Conservation (phyloP, 2,113 vertebrate genomes). For the Neolamprologus brichardi region DNA sequence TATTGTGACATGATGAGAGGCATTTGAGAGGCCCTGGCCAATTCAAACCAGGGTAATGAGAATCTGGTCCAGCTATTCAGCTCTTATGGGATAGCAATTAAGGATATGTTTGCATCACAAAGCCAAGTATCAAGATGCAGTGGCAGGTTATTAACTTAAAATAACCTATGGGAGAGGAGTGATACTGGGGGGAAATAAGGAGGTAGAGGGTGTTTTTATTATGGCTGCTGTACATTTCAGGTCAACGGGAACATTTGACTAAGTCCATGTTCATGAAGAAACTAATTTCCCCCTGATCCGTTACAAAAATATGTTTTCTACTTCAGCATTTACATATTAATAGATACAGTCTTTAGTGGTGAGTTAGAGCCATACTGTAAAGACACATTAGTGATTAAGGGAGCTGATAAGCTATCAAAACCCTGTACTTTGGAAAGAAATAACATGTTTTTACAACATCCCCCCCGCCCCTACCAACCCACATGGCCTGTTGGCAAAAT, state of each 20-base stretch:
- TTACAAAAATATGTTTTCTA: background rate
- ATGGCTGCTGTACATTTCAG: background rate
- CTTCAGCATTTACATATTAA: background rate
- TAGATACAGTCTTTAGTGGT: background rate
- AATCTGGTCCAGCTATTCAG: conserved; percentile 59
- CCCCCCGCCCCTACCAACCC: conserved; percentile 18
- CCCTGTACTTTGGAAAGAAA: conserved; percentile 49
- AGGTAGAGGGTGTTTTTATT: conserved; percentile 9
- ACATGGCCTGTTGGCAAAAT: conserved; percentile 68
- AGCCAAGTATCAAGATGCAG: conserved; percentile 58
- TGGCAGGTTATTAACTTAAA: conserved; percentile 68
- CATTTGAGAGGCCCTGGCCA: conserved; percentile 43
- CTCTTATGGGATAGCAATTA: conserved; percentile 67
- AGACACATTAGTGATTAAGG: conserved; percentile 1
- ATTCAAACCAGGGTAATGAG: conserved; percentile 63
- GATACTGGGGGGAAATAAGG: conserved; percentile 40
- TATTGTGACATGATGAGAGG: conserved; percentile 43
- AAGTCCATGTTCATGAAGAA: background rate
- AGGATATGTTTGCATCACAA: conserved; percentile 72
- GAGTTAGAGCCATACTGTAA: background rate
- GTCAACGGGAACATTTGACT: background rate
- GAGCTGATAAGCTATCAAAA: conserved; percentile 40
- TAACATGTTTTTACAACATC: conserved; percentile 55
- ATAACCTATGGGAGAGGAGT: conserved; percentile 46
- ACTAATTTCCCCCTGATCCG: background rate